Percentiles rank a stretch among this genome's conserved stretches.
These are phyloP conservation scores for Subanguina moxae DNA, from an alignment of 1,140 invertebrate species.

Conservation along the genomic window DNA sequence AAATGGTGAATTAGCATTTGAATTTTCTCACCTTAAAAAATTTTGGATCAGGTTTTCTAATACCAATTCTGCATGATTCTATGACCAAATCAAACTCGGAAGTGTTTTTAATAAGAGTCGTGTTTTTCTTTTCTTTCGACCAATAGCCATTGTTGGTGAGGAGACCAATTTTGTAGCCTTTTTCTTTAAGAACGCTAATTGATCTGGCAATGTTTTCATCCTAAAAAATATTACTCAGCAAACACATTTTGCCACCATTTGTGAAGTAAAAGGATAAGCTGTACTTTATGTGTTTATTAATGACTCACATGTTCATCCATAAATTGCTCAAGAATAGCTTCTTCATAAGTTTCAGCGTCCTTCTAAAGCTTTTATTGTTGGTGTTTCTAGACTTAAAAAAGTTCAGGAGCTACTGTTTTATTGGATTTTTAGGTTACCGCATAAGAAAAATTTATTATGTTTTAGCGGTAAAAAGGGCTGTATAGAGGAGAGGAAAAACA, in stretches of 20 bases:
- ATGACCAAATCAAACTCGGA: constrained; percentile 22
- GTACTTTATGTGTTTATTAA: no score
- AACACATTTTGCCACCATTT: no score
- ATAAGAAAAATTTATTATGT: no score
- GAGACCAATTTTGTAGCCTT: constrained; percentile 6
- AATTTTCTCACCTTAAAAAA: constrained; percentile 16
- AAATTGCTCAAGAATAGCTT: background rate
- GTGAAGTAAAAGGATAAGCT: no score
- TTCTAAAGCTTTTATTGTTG: background rate
- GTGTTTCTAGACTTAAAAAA: no score
- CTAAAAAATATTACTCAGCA: no score
- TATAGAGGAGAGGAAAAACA: no score
- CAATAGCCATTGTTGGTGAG: constrained; percentile 31
- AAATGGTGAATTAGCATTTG: no score
- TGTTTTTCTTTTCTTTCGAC: constrained; percentile 10
- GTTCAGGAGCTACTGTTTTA: no score
- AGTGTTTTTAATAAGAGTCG: constrained; percentile 15
- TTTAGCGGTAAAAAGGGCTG: no score
- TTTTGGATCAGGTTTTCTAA: constrained; percentile 21
- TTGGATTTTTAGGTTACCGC: no score
- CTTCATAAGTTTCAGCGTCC: background rate
- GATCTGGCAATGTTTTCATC: background rate
- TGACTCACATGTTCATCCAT: background rate
- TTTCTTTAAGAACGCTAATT: background rate
- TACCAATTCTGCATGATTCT: constrained; percentile 28